Percentiles rank a stretch among this genome's conserved stretches.
These are phyloP conservation scores for Metacarcinus magister DNA, from an alignment of 2,888 invertebrate species.

Conservation along the genomic window DNA sequence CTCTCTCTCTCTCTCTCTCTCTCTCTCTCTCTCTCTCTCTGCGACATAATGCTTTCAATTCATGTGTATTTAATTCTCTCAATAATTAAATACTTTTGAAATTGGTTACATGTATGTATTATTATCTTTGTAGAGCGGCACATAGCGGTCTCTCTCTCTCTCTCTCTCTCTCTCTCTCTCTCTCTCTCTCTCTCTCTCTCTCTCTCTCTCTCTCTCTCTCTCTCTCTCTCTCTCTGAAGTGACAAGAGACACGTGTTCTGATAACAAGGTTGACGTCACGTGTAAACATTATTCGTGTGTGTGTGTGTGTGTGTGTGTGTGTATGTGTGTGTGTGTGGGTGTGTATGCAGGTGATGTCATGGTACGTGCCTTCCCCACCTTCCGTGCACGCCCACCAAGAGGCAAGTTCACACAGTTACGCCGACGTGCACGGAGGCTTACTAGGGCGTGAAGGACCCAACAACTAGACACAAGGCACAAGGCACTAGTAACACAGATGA, in stretches of 20 bases:
- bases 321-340: constrained; percentile 49
- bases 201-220: constrained; percentile 48
- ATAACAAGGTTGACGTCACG: not conserved
- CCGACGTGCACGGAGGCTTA: not conserved
- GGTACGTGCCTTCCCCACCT: not conserved
- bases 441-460: not conserved
- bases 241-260: not conserved
- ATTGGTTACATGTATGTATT: not conserved
- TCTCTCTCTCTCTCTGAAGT: constrained; percentile 35
- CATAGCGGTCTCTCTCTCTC: not conserved
- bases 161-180: constrained; percentile 39
- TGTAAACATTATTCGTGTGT: not conserved
- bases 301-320: constrained; percentile 58
- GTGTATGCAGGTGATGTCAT: not conserved
- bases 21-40: not conserved
- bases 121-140: not conserved
- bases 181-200: constrained; percentile 43
- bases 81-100: not conserved
- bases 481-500: not conserved
- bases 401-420: not conserved
- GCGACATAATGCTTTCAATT: not conserved
- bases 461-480: not conserved
- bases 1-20: constrained; percentile 52
- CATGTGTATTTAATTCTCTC: not conserved
- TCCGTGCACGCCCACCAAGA: not conserved